Evolutionary conservation across 2,888 invertebrate species (phyloP), one percentile per base, ranked within the genome.

Genomic region (Orthosia incerta): DNA sequence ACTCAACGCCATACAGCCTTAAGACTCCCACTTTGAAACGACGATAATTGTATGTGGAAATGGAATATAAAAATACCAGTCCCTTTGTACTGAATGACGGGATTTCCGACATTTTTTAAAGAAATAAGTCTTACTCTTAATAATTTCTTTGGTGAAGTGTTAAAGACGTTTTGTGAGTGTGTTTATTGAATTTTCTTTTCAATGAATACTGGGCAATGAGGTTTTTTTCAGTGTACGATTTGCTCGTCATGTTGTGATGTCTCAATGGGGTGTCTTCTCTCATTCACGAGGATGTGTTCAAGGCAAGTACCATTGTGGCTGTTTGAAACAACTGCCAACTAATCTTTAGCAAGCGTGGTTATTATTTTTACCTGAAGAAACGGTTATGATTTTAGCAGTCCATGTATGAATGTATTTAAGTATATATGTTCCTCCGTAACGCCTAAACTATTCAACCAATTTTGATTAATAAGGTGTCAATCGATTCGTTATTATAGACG

Each of bases 41-140:
- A 74, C 85, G 87, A 89, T 89, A 89, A 89, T 90, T 91, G 89
- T 87, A 85, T 83, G 86, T 84, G 86, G 79, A 84, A 88, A 87
- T 84, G 88, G 85, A 86, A 89, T 88, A 88, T 87, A 88, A 87
- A 87, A 88, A 87, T 86, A 85, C 84, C 83, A 82, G 81, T 87
- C 60, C 63, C 61, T 80, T 80, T 86, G 82, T 86, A 83, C 77
- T 80, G 73, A 76, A 69, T 73, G 79, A 78, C 77, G 72, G 79
- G 87, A 86, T 86, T 84, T 81, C 82, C 84, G 82, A 86, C 79
- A 76, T 84, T 82, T 82, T 48, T 82, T 75, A 79, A 77, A 78
- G 72, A 84, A 85, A 80, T 81, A 84, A 83, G 31, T 23, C 39
- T 39, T 39, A 39, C 74, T 39, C 83, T 76, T 71, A 70, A 75